Conservation (phyloP, 2,113 vertebrate genomes). For the Myotis lucifugus region DNA sequence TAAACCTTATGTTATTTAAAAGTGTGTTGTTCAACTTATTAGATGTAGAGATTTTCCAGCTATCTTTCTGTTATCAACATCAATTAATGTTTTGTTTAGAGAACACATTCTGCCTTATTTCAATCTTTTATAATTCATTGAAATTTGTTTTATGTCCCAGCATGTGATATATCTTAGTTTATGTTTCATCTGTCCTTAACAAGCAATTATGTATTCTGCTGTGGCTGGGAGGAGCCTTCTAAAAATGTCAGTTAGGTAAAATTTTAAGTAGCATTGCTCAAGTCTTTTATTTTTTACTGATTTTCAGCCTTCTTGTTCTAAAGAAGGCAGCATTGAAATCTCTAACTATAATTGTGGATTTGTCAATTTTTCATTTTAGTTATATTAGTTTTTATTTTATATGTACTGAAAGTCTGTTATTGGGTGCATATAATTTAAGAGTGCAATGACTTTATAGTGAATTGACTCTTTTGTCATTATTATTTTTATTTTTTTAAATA, state of each 20-base stretch:
- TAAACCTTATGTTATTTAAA: not conserved
- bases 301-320: not conserved
- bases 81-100: not conserved
- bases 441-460: not conserved
- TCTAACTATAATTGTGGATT: not conserved
- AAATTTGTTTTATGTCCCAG: too few species aligned
- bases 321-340: not conserved
- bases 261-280: not conserved
- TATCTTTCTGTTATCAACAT: not conserved
- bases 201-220: not conserved
- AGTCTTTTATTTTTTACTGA: not conserved
- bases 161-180: not conserved
- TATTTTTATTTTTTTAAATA: too few species aligned
- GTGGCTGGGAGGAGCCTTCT: not conserved
- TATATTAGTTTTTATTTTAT: not conserved
- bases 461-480: not conserved
- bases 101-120: not conserved
- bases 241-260: not conserved
- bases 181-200: not conserved
- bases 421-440: not conserved
- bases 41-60: not conserved
- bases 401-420: not conserved
- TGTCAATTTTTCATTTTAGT: not conserved
- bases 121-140: not conserved
- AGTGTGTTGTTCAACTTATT: not conserved